Evolutionary conservation across 1,140 invertebrate genomes (phyloP).

Genomic region (Helicoverpa armigera): DNA sequence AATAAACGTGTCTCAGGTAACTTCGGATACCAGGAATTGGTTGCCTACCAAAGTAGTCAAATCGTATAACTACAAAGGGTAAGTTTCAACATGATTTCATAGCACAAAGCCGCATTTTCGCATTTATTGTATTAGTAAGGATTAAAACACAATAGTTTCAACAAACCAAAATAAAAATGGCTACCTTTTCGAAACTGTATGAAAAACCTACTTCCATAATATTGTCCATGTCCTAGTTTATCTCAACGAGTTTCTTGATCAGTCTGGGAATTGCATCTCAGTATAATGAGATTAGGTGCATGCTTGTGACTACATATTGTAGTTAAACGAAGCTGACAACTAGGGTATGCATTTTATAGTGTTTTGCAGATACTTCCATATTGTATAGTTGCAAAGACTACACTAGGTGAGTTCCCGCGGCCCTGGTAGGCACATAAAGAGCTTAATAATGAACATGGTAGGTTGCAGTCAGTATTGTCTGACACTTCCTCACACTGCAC

Average conservation of each 20-base stretch:
- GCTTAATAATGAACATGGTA: no score
- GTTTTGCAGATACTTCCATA: neutral
- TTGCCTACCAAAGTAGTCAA: neutral
- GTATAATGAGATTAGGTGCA: conserved; percentile 23
- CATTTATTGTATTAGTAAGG: no score
- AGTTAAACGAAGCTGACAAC: conserved; percentile 11
- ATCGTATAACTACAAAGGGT: no score
- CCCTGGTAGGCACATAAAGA: no score
- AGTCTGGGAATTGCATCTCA: conserved; percentile 20
- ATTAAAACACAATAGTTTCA: no score
- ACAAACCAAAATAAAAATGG: no score
- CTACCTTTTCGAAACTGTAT: no score
- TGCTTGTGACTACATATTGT: conserved; percentile 26
- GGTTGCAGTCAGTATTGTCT: no score
- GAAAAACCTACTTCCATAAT: neutral
- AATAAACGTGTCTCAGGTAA: conserved; percentile 12
- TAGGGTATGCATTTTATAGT: neutral
- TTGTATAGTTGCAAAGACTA: neutral
- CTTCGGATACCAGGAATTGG: neutral
- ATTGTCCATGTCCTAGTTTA: neutral
- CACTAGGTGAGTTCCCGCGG: no score
- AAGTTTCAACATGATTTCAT: no score
- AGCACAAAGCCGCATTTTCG: no score
- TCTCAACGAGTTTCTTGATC: neutral
- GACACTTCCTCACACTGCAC: no score